phyloP scores from a whole-genome alignment of 2,113 vertebrate species.

The Rana temporaria region DNA sequence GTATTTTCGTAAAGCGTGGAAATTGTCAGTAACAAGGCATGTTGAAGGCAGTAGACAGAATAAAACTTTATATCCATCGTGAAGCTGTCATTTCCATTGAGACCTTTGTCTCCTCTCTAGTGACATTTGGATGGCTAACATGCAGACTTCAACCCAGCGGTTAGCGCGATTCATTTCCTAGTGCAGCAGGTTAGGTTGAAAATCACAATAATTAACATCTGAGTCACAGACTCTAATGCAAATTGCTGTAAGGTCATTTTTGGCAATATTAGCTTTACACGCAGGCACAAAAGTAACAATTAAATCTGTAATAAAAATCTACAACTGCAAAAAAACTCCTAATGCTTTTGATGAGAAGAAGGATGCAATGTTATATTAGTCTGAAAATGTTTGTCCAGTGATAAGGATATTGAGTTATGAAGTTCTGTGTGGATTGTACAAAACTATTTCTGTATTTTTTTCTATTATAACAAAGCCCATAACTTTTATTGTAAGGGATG shows the following conservation, averaged over 20 bases:
- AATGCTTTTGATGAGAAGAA: not conserved
- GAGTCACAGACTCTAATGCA: slow-evolving; percentile 28
- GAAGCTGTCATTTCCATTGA: slow-evolving; percentile 52
- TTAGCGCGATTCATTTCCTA: slow-evolving; percentile 32
- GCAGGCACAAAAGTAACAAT: slow-evolving; percentile 31
- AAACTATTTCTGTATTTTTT: too few relatives aligned
- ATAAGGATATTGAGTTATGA: not conserved
- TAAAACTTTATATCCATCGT: slow-evolving; percentile 44
- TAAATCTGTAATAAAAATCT: slow-evolving; percentile 29
- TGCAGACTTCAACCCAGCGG: slow-evolving; percentile 11
- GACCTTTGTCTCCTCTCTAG: slow-evolving; percentile 38
- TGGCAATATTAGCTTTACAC: slow-evolving; percentile 10
- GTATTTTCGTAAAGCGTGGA: slow-evolving; percentile 1
- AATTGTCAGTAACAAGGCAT: slow-evolving; percentile 23
- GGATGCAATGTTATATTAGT: not conserved
- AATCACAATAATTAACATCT: slow-evolving; percentile 47
- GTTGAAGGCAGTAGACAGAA: slow-evolving; percentile 32
- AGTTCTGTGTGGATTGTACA: not conserved
- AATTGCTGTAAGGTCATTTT: slow-evolving; percentile 36
- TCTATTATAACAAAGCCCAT: too few relatives aligned
- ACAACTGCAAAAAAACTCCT: not conserved
- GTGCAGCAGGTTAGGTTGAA: slow-evolving; percentile 35
- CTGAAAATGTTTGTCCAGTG: not conserved
- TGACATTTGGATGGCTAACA: slow-evolving; percentile 41
- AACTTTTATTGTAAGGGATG: too few relatives aligned